Conservation (phyloP, 2,888 invertebrate species). For the Timandra comae region DNA sequence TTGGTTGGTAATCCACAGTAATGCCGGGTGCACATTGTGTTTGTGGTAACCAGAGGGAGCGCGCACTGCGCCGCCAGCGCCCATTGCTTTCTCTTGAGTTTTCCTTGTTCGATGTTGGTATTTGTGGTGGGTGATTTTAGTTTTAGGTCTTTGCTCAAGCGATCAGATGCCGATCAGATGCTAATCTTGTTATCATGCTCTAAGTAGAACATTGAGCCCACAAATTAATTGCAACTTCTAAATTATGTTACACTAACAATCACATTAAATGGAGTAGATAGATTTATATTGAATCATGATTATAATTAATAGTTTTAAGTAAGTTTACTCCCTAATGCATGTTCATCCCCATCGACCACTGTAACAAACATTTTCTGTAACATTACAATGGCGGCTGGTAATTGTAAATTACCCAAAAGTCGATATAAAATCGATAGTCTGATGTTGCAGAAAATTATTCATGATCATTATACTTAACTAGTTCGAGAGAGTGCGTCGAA, state of each 20-base stretch:
- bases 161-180: constrained; percentile 51
- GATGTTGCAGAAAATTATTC: constrained; percentile 39
- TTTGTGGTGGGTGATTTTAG: constrained; percentile 62
- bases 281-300: constrained; percentile 30
- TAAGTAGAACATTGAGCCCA: constrained; percentile 72
- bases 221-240: constrained; percentile 50
- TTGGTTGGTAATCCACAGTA: constrained; percentile 61
- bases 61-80: constrained; percentile 42
- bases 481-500: constrained; percentile 25
- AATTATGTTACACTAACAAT: constrained; percentile 52
- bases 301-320: constrained; percentile 39
- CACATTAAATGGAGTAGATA: constrained; percentile 46
- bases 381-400: constrained; percentile 17
- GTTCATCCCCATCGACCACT: constrained; percentile 44
- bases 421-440: constrained; percentile 20
- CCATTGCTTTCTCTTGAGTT: constrained; percentile 58
- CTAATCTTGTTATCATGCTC: constrained; percentile 58
- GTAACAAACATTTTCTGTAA: constrained; percentile 41
- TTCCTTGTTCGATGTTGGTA: constrained; percentile 55
- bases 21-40: constrained; percentile 66
- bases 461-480: constrained; percentile 25
- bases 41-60: constrained; percentile 58
- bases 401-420: constrained; percentile 18
- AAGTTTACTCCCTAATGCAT: constrained; percentile 27
- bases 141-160: constrained; percentile 59